Percentiles rank a stretch among this genome's conserved stretches.
These are phyloP conservation scores for Ichneumoninae sp. DNA, from an alignment of 2,888 invertebrate genomes.

Conservation along the genomic window DNA sequence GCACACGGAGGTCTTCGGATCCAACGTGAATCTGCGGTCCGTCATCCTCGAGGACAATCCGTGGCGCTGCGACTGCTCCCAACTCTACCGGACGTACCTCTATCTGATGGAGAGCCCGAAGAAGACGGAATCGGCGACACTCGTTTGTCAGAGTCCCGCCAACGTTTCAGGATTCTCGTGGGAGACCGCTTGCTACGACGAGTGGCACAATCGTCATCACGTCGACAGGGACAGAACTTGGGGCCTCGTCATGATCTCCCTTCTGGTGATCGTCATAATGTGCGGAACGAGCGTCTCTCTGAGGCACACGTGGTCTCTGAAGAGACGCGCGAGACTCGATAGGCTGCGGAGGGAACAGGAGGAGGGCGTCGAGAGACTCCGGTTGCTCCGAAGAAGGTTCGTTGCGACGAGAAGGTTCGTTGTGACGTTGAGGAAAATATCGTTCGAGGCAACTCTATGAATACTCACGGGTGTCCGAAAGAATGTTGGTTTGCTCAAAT, in stretches of 20 bases:
- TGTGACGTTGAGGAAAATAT: neutral
- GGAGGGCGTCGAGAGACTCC: slow-evolving; percentile 86
- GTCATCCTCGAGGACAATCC: slow-evolving; percentile 90
- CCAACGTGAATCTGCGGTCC: slow-evolving; percentile 86
- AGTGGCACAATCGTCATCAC: slow-evolving; percentile 85
- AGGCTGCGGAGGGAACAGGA: slow-evolving; percentile 86
- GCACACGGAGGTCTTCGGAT: slow-evolving; percentile 86
- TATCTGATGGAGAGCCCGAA: slow-evolving; percentile 87
- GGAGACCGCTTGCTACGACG: slow-evolving; percentile 88
- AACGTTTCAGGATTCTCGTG: slow-evolving; percentile 88
- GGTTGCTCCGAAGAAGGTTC: slow-evolving; percentile 85
- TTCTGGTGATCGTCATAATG: slow-evolving; percentile 85
- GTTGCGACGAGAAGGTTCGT: slow-evolving; percentile 79
- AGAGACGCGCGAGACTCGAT: slow-evolving; percentile 85
- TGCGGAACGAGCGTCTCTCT: slow-evolving; percentile 86
- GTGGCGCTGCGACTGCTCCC: slow-evolving; percentile 90
- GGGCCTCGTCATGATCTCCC: slow-evolving; percentile 76
- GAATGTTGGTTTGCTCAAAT: no score
- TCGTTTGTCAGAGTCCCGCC: slow-evolving; percentile 89
- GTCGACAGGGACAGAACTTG: slow-evolving; percentile 71
- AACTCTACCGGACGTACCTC: slow-evolving; percentile 88
- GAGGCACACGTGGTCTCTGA: slow-evolving; percentile 86
- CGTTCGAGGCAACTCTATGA: no score
- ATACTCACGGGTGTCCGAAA: no score
- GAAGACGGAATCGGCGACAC: slow-evolving; percentile 85